Percentiles rank a stretch among this genome's conserved stretches.
phyloP scores from a whole-genome alignment of 2,888 invertebrate species.

The Amphipoea oculea region DNA sequence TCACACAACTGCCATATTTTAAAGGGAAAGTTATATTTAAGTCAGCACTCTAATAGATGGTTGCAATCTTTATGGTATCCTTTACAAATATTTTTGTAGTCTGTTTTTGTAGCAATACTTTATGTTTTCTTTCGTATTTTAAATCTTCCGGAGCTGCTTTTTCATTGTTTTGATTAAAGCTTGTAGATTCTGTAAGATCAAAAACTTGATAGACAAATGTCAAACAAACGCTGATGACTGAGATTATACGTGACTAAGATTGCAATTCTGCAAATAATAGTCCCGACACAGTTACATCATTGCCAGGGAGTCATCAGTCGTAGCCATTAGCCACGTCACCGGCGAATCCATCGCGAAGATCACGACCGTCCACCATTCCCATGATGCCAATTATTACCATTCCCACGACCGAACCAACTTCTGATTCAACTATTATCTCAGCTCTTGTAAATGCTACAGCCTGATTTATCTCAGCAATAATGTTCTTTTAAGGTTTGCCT shows the following conservation, averaged over 20 bases:
- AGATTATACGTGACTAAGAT: constrained; percentile 39
- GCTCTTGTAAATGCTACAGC: constrained; percentile 63
- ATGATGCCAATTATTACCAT: constrained; percentile 80
- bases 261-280: constrained; percentile 48
- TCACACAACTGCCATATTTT: constrained; percentile 60
- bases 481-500: constrained; percentile 66
- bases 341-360: constrained; percentile 72
- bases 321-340: constrained; percentile 66
- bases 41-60: constrained; percentile 42
- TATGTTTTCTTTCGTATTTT: background rate
- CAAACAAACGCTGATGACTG: constrained; percentile 14
- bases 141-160: background rate
- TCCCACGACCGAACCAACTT: constrained; percentile 79
- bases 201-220: constrained; percentile 11
- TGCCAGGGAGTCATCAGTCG: constrained; percentile 55
- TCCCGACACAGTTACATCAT: constrained; percentile 55
- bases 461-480: constrained; percentile 67
- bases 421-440: constrained; percentile 73
- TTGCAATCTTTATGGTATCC: constrained; percentile 30
- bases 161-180: background rate
- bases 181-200: background rate
- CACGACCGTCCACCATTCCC: constrained; percentile 79
- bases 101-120: constrained; percentile 26
- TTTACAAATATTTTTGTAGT: constrained; percentile 44
- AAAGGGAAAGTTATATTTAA: constrained; percentile 59